Conservation (phyloP, 2,113 vertebrate genomes). For the Atlantisia rogersi region DNA sequence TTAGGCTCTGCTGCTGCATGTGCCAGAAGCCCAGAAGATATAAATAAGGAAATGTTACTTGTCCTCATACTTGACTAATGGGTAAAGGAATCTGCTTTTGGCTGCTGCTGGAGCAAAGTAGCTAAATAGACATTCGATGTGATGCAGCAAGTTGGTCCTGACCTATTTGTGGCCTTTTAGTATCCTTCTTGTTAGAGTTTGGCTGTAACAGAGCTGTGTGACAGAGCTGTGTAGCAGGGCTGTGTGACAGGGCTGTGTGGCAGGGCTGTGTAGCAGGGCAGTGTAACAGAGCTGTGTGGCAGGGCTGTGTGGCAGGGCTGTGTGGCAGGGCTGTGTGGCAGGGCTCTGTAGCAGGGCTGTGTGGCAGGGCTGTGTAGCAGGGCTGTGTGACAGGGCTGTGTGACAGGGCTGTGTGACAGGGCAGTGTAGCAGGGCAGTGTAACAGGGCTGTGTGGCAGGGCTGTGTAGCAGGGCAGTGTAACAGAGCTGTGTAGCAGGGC, state of each 20-base stretch:
- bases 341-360: background rate
- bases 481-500: too few relatives aligned
- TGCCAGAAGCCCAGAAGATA: slow-evolving; percentile 21
- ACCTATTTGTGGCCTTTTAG: background rate
- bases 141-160: background rate
- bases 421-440: background rate
- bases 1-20: slow-evolving; percentile 24
- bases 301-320: background rate
- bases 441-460: background rate
- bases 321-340: background rate
- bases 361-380: background rate
- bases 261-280: background rate
- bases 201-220: background rate
- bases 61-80: slow-evolving; percentile 1
- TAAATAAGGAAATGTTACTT: slow-evolving; percentile 48
- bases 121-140: background rate
- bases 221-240: too few relatives aligned
- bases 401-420: background rate
- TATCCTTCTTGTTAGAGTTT: background rate
- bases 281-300: background rate
- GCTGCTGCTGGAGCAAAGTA: background rate
- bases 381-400: background rate
- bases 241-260: background rate
- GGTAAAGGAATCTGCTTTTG: slow-evolving; percentile 24
- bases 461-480: background rate